phyloP scores from a whole-genome alignment of 2,797 vertebrate species.

The Catostomus latipinnis region DNA sequence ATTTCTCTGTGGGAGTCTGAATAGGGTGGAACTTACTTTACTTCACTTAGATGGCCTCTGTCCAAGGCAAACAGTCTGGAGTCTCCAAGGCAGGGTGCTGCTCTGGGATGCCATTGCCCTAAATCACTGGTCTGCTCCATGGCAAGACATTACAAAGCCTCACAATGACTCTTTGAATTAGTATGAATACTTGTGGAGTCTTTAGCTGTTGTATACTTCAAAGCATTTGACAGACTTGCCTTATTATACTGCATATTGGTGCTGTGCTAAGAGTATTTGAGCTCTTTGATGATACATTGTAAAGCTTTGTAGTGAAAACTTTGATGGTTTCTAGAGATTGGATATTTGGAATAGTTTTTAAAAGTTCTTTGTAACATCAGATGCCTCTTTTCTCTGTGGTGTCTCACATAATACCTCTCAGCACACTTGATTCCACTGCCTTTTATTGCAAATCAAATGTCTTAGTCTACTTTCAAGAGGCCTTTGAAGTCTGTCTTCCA shows the following conservation, averaged over 20 bases:
- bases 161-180: constrained; percentile 54
- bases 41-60: constrained; percentile 57
- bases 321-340: constrained; percentile 47
- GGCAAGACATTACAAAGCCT: constrained; percentile 51
- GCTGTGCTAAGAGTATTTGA: constrained; percentile 30
- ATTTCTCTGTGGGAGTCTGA: constrained; percentile 49
- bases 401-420: constrained; percentile 52
- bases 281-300: constrained; percentile 49
- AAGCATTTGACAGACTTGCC: constrained; percentile 48
- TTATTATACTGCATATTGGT: constrained; percentile 13
- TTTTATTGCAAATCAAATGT: constrained; percentile 50
- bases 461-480: constrained; percentile 38
- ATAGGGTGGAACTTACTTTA: constrained; percentile 59
- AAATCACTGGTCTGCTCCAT: constrained; percentile 53
- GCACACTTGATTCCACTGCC: constrained; percentile 39
- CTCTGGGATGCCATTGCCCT: constrained; percentile 56
- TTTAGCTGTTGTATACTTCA: constrained; percentile 45
- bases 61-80: constrained; percentile 57
- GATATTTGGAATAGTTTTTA: constrained; percentile 41
- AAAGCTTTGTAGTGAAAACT: constrained; percentile 39
- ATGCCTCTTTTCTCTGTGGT: constrained; percentile 39
- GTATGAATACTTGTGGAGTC: constrained; percentile 26
- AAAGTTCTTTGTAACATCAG: constrained; percentile 51
- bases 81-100: constrained; percentile 53
- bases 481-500: constrained; percentile 74